phyloP scores from a whole-genome alignment of 1,140 invertebrate species.

The Diploscapter pachys region DNA sequence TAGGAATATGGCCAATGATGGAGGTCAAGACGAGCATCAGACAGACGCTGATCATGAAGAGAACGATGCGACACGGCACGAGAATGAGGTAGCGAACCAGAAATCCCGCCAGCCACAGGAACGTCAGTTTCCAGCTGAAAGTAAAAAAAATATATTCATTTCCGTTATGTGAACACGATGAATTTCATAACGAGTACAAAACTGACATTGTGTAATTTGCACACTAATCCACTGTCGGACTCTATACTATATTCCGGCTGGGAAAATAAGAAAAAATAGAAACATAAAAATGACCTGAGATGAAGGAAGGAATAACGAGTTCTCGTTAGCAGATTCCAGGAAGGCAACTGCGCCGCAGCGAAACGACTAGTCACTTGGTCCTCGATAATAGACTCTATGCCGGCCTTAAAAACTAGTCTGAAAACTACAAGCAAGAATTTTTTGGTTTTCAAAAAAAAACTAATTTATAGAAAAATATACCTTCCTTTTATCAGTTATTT shows the following conservation, averaged over 20 bases:
- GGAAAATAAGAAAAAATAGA: constrained; percentile 12
- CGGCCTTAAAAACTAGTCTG: constrained; percentile 35
- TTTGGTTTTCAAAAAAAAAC: background rate
- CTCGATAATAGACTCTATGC: constrained; percentile 58
- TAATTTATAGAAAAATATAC: background rate
- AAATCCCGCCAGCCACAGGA: constrained; percentile 50
- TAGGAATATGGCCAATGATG: constrained; percentile 52
- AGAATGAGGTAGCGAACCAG: constrained; percentile 52
- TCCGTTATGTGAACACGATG: constrained; percentile 16
- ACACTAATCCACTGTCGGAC: background rate
- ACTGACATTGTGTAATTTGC: too few species aligned
- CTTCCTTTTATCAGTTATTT: background rate
- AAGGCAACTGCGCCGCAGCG: constrained; percentile 52
- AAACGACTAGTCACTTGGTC: constrained; percentile 58
- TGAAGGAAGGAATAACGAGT: constrained; percentile 48
- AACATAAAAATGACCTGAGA: constrained; percentile 40
- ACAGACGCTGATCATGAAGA: constrained; percentile 50
- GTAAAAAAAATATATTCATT: constrained; percentile 8
- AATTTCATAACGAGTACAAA: background rate
- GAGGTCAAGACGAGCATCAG: constrained; percentile 46
- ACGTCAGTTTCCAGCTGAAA: constrained; percentile 54
- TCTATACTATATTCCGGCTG: background rate
- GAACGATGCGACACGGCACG: constrained; percentile 47
- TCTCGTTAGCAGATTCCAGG: constrained; percentile 58
- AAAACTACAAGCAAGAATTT: constrained; percentile 1